Evolutionary conservation across 2,888 invertebrate genomes (phyloP).

Genomic region (Diachrysia chrysitis): DNA sequence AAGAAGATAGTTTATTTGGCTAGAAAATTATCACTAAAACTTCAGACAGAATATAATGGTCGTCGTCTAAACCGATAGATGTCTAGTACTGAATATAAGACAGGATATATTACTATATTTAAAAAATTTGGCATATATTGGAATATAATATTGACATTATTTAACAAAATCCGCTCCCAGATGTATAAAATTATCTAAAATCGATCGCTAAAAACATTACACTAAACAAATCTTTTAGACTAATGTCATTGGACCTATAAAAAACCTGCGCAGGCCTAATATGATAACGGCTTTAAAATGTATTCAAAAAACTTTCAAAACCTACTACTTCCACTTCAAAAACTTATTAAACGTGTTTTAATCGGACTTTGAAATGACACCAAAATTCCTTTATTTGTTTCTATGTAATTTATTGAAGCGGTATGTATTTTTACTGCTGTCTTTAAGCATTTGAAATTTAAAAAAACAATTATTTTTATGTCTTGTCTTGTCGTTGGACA

Average conservation of each 20-base stretch:
- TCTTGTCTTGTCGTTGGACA: too few species aligned
- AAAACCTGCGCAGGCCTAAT: constrained; percentile 3
- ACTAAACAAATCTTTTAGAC: background rate
- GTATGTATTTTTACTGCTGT: background rate
- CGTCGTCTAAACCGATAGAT: background rate
- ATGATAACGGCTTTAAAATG: constrained; percentile 7
- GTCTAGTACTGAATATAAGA: too few species aligned
- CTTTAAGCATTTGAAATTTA: too few species aligned
- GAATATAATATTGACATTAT: background rate
- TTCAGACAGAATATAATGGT: background rate
- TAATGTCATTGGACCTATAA: constrained; percentile 3
- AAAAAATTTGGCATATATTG: background rate
- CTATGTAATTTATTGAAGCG: background rate
- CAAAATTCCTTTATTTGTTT: background rate
- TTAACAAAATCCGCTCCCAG: background rate
- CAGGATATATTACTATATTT: background rate
- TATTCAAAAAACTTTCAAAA: constrained; percentile 37
- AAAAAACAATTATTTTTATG: too few species aligned
- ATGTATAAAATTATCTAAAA: background rate
- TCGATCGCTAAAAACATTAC: constrained; percentile 7
- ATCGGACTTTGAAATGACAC: background rate
- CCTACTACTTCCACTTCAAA: background rate
- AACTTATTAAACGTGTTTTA: background rate
- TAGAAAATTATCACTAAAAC: background rate
- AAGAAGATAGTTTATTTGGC: too few species aligned